Evolutionary conservation across 1,140 invertebrate genomes (phyloP).

Genomic region (Atta colombica): DNA sequence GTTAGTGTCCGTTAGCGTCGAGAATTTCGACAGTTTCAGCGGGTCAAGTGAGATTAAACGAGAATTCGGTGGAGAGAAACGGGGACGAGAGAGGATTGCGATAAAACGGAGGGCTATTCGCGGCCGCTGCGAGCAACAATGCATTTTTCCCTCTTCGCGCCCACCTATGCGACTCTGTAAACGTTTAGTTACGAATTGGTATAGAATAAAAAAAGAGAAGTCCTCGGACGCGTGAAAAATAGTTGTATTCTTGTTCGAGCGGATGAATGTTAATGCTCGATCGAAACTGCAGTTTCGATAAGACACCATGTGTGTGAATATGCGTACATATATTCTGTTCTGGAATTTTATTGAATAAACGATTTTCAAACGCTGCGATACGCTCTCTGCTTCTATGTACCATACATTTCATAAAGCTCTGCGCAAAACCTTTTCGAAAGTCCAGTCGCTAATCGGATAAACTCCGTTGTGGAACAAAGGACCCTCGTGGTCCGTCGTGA

Average conservation of each 20-base stretch:
- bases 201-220: background rate
- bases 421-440: background rate
- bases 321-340: no score
- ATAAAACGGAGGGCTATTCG: constrained; percentile 56
- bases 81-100: constrained; percentile 17
- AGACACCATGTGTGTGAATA: background rate
- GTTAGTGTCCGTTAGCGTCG: constrained; percentile 57
- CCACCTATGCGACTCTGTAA: constrained; percentile 45
- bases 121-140: constrained; percentile 62
- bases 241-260: constrained; percentile 16
- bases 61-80: constrained; percentile 55
- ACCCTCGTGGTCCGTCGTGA: constrained; percentile 9
- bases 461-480: constrained; percentile 20
- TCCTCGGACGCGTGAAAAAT: constrained; percentile 3
- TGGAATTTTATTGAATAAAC: constrained; percentile 23
- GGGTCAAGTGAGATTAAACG: constrained; percentile 74
- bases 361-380: constrained; percentile 6
- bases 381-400: no score
- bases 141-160: constrained; percentile 58
- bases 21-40: constrained; percentile 61
- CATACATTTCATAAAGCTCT: background rate
- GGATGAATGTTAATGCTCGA: constrained; percentile 27
- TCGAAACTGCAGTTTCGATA: constrained; percentile 1
- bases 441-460: constrained; percentile 26
- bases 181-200: constrained; percentile 63